These are phyloP conservation scores for Cyprinodon variegatus DNA, from an alignment of 2,113 vertebrate genomes.

Conservation along the genomic window DNA sequence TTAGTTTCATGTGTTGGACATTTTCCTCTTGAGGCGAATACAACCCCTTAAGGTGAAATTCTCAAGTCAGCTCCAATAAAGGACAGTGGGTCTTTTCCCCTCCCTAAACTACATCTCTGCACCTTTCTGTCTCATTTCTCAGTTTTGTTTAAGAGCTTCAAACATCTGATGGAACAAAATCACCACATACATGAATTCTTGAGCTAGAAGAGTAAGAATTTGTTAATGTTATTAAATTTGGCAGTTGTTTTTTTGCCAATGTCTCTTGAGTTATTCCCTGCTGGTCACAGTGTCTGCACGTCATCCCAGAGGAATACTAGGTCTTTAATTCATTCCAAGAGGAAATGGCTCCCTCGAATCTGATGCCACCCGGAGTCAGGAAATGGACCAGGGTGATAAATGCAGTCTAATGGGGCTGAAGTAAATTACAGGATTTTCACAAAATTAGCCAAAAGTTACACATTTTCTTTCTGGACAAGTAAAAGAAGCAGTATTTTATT, in stretches of 20 bases:
- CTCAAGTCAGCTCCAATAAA: slow-evolving; percentile 41
- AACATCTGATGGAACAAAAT: slow-evolving; percentile 3
- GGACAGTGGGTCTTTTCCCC: slow-evolving; percentile 33
- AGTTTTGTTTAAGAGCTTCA: slow-evolving; percentile 4
- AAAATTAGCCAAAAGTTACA: slow-evolving; percentile 45
- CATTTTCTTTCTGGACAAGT: slow-evolving; percentile 12
- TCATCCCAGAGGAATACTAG: slow-evolving; percentile 45
- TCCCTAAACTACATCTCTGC: background rate
- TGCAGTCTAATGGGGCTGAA: slow-evolving; percentile 40
- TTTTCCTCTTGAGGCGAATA: slow-evolving; percentile 34
- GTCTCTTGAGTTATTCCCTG: slow-evolving; percentile 30
- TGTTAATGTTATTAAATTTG: slow-evolving; percentile 15
- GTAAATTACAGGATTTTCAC: slow-evolving; percentile 40
- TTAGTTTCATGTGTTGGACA: slow-evolving; percentile 53
- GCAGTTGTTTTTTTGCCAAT: slow-evolving; percentile 43
- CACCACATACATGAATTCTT: slow-evolving; percentile 11
- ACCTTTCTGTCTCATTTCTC: background rate
- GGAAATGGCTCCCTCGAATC: slow-evolving; percentile 66
- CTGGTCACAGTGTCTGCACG: slow-evolving; percentile 39
- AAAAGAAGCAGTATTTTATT: background rate
- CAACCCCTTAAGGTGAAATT: slow-evolving; percentile 21
- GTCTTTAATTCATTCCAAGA: slow-evolving; percentile 46
- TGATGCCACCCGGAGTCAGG: slow-evolving; percentile 69
- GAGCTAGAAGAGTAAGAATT: background rate
- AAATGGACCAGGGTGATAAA: slow-evolving; percentile 65